Evolutionary conservation across 2,113 vertebrate species (phyloP).

Genomic region (Centrocercus urophasianus): DNA sequence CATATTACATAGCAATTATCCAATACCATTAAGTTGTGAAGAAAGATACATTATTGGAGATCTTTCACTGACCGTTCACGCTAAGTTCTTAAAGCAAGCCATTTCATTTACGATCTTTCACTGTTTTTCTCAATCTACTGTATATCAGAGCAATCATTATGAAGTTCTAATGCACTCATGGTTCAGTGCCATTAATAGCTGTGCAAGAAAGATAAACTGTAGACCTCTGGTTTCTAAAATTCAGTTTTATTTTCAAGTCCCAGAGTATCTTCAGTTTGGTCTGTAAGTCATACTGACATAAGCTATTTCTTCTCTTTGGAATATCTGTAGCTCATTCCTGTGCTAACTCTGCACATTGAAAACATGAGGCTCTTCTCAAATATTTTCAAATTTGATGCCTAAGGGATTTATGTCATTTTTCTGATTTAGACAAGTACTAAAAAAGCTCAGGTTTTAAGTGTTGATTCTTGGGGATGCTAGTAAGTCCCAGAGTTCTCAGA

Average conservation of each 20-base stretch:
- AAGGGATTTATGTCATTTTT: neutral
- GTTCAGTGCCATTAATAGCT: neutral
- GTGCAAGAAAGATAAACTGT: neutral
- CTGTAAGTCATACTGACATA: neutral
- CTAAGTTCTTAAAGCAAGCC: neutral
- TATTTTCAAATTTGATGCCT: neutral
- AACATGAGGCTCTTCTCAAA: neutral
- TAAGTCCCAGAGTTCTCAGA: neutral
- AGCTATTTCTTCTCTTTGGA: neutral
- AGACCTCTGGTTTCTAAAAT: neutral
- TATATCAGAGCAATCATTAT: neutral
- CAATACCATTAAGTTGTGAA: neutral
- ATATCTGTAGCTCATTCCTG: neutral
- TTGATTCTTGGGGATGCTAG: neutral
- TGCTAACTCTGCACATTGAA: neutral
- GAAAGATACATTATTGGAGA: neutral
- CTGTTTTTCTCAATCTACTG: neutral
- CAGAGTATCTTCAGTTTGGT: neutral
- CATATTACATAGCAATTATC: neutral
- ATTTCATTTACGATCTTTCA: constrained; percentile 21
- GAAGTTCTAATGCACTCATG: constrained; percentile 8
- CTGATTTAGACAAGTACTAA: neutral
- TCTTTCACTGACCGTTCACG: neutral
- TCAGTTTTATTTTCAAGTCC: neutral
- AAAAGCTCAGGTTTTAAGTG: neutral